These are phyloP conservation scores for Diachrysia chrysitis DNA, from an alignment of 2,888 invertebrate species.

Conservation along the genomic window DNA sequence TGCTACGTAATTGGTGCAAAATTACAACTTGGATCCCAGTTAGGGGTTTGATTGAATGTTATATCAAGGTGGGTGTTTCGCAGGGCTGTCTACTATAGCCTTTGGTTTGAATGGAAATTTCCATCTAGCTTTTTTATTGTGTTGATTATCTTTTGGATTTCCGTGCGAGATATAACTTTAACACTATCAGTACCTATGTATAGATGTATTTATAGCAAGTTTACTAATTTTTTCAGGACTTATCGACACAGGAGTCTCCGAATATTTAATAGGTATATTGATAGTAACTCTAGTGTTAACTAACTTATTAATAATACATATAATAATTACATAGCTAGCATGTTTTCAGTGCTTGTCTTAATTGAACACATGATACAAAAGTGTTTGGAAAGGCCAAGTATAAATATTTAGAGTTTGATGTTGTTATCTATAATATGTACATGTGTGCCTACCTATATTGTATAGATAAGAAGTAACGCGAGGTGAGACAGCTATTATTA, in stretches of 20 bases:
- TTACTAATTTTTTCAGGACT: background rate
- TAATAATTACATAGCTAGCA: conserved; percentile 28
- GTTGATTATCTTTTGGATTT: too few species aligned
- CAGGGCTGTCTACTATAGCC: background rate
- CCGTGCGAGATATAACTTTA: too few species aligned
- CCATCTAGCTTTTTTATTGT: background rate
- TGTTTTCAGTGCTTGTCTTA: conserved; percentile 36
- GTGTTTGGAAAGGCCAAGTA: conserved; percentile 46
- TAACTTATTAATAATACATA: conserved; percentile 10
- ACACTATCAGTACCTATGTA: too few species aligned
- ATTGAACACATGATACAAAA: conserved; percentile 39
- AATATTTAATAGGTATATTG: background rate
- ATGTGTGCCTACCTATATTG: conserved; percentile 22
- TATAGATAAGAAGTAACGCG: conserved; percentile 48
- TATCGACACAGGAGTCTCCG: background rate
- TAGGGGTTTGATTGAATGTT: conserved; percentile 29
- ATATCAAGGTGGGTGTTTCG: conserved; percentile 27
- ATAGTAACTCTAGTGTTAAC: conserved; percentile 27
- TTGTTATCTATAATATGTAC: conserved; percentile 43
- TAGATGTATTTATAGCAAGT: too few species aligned
- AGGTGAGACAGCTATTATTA: conserved; percentile 49
- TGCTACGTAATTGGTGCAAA: conserved; percentile 44
- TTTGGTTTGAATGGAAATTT: background rate
- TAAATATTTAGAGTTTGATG: conserved; percentile 52
- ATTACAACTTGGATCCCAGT: conserved; percentile 37